phyloP scores from a whole-genome alignment of 2,797 vertebrate genomes.

The Myotis pilosus region DNA sequence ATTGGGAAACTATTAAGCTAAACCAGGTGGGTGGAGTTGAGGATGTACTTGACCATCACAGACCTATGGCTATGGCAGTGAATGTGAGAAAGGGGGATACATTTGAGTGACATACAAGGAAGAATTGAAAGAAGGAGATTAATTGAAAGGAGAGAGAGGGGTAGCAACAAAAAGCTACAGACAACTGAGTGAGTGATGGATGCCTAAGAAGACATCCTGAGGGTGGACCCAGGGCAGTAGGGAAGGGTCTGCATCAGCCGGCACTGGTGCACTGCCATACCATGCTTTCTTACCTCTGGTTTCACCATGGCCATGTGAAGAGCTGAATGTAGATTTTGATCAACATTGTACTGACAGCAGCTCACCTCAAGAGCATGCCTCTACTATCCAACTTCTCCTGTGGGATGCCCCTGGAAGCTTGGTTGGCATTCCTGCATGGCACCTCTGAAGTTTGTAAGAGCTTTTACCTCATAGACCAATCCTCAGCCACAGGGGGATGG shows the following conservation, averaged over 20 bases:
- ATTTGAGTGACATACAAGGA: fast-evolving
- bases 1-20: fast-evolving
- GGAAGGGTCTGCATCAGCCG: background rate
- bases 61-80: fast-evolving
- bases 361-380: fast-evolving
- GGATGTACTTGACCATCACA: too few species aligned
- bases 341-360: fast-evolving
- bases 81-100: background rate
- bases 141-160: background rate
- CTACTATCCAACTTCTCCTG: background rate
- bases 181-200: fast-evolving
- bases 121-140: background rate
- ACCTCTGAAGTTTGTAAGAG: background rate
- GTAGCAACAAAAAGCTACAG: background rate
- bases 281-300: fast-evolving
- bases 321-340: fast-evolving
- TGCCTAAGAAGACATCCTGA: background rate
- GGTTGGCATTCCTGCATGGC: background rate
- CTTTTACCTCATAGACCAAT: background rate
- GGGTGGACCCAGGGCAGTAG: fast-evolving
- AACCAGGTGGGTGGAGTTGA: background rate
- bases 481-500: background rate
- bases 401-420: fast-evolving
- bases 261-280: fast-evolving
- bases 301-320: fast-evolving